Conservation (phyloP, 2,797 vertebrate genomes). For the Notolepis coatsorum region DNA sequence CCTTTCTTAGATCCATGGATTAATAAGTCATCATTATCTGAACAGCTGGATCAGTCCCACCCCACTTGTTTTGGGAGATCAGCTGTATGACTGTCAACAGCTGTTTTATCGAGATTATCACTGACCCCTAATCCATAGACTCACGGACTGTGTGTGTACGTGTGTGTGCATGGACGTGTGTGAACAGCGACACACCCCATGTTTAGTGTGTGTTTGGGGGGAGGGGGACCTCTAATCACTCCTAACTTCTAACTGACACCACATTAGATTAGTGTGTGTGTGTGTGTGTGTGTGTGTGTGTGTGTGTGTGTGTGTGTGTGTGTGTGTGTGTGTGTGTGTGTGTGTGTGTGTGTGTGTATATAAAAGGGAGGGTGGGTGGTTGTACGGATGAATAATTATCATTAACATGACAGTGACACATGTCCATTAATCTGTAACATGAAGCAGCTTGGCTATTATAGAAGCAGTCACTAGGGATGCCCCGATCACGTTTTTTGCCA, state of each 20-base stretch:
- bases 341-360: slow-evolving; percentile 9
- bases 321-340: slow-evolving; percentile 20
- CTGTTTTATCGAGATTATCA: slow-evolving; percentile 14
- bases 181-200: slow-evolving; percentile 30
- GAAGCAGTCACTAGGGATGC: no score
- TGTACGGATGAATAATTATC: slow-evolving; percentile 65
- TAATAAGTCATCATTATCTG: slow-evolving; percentile 5
- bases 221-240: no score
- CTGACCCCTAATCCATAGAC: slow-evolving; percentile 7
- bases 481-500: no score
- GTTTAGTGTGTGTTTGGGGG: slow-evolving; percentile 38
- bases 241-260: slow-evolving; percentile 61
- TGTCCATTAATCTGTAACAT: slow-evolving; percentile 64
- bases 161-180: not conserved
- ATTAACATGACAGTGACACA: slow-evolving; percentile 68
- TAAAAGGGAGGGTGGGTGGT: slow-evolving; percentile 4
- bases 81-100: slow-evolving; percentile 33
- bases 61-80: slow-evolving; percentile 8
- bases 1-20: no score
- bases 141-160: slow-evolving; percentile 1
- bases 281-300: slow-evolving; percentile 12
- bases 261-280: slow-evolving; percentile 18
- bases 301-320: slow-evolving; percentile 2
- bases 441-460: slow-evolving; percentile 58
- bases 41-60: not conserved